Base-by-base conservation (phyloP, 2,888 invertebrate species). In the Omphaloscelis lunosa region DNA sequence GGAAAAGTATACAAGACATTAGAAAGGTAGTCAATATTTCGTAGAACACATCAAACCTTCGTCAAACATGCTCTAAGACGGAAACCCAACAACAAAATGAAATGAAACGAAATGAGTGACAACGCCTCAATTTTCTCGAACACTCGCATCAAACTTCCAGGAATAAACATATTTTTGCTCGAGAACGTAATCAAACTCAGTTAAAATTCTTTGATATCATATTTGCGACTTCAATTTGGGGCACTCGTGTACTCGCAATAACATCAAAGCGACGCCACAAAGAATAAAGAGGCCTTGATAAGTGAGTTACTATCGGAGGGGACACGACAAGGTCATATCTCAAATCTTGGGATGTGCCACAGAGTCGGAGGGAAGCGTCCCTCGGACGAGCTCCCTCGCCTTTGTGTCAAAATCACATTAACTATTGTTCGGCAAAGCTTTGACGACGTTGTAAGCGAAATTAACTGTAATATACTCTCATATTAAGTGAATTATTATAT, bases 321-420 rank as follows among this genome's bases (percentile, higher is more conserved):
- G 89, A 86, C 89, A 79, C 82, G 89, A 89, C 90, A 91, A 93
- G 93, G 93, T 91, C 93, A 89, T 91, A 92, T 91, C 90, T 92
- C 88, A 86, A 88, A 91, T 91, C 91, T 91, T 80, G 79, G 82
- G 80, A 75, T 85, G 82, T 87, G 81, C 68, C 83, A 68, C 69
- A 82, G 82, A 77, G 77, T 85, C 75, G 85, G 86, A 83, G 86
- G 87, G 85, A 83, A 80, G 66, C 87, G 84, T 80, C 87, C 87
- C 87, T 83, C 83, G 80, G 87, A 78, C 85, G 72, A 59, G 63
- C 80, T 80, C 81, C 86, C 89, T 82, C 85, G 83, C 86, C 90
- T 91, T 93, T 93, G 92, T 93, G 90, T 86, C 89, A 88, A 91
- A 94, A 94, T 93, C 90, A 93, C 92, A 94, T 94, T 93, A 93